These are phyloP conservation scores for Penaeus indicus DNA, from an alignment of 1,140 invertebrate genomes.

Conservation along the genomic window DNA sequence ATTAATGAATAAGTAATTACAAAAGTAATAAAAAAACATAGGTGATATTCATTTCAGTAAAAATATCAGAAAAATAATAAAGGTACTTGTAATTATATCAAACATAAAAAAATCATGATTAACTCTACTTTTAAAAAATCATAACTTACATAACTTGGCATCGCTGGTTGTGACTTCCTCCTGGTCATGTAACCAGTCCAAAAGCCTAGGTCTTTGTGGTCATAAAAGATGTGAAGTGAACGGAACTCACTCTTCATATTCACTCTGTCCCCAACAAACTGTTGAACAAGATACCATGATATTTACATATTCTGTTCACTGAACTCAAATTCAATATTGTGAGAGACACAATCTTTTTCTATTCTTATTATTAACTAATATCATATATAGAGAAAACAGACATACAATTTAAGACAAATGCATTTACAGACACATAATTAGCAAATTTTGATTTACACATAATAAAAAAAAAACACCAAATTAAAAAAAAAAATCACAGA, in stretches of 20 bases:
- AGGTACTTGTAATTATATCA: background rate
- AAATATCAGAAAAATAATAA: too few species aligned
- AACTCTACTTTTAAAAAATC: too few species aligned
- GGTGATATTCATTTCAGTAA: too few species aligned
- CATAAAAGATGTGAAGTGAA: slow-evolving; percentile 43
- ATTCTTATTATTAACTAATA: too few species aligned
- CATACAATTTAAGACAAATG: background rate
- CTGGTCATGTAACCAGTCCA: slow-evolving; percentile 47
- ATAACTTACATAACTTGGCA: slow-evolving; percentile 12
- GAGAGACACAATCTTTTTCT: too few species aligned
- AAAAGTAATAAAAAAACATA: too few species aligned
- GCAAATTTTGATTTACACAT: background rate
- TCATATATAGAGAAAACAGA: background rate
- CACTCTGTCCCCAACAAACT: slow-evolving; percentile 61
- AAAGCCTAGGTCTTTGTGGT: slow-evolving; percentile 47
- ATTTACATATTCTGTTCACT: background rate
- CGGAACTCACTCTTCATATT: slow-evolving; percentile 60
- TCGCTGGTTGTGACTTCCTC: slow-evolving; percentile 13
- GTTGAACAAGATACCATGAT: slow-evolving; percentile 6
- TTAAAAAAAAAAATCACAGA: background rate
- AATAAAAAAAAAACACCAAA: background rate
- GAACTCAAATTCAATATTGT: background rate
- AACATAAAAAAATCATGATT: background rate
- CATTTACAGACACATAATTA: too few species aligned
- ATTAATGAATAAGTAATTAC: background rate